Evolutionary conservation across 1,140 invertebrate genomes (phyloP), one percentile per base, ranked within the genome.

Genomic region (Drosophila repletoides): DNA sequence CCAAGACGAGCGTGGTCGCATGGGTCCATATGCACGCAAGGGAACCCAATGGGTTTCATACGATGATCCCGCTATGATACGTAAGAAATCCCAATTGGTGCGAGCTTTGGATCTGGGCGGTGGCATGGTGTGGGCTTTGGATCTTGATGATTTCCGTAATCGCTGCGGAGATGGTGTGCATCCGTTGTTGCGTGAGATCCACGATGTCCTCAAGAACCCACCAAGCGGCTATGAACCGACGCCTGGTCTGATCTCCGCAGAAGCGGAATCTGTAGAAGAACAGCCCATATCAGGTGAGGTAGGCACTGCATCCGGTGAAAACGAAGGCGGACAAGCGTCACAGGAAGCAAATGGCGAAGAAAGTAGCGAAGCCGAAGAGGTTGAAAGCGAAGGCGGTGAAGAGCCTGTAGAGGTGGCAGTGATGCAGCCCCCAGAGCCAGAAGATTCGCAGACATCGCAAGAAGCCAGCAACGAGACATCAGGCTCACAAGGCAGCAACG

Each of bases 111-210:
- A 94, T 61, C 91, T 98, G 1, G 96, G 95, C 0, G 96, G 96
- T 38, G 96, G 95, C 7, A 97, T 97, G 96, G 93, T 97, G 3
- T 97, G 96, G 96, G 96, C 96, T 0, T 89, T 98, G 2, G 96
- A 98, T 92, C 92, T 97, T 48, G 96, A 98, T 80, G 96, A 98
- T 89, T 96, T 95, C 73, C 92, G 92, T 26, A 94, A 95, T 81
- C 92, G 92, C 45, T 96, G 95, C 84, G 94, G 94, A 1, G 92
- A 94, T 86, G 95, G 95, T 7, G 91, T 92, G 40, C 94, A 96
- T 92, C 95, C 96, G 0, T 88, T 96, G 3, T 91, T 96, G 53
- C 93, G 93, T 12, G 92, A 93, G 5, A 93, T 96, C 7, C 93
- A 94, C 59, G 92, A 93, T 67, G 93, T 93, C 0, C 90, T 96